Base-by-base conservation (phyloP, 2,797 vertebrate species). In the Neosilurus hyrtlii region DNA sequence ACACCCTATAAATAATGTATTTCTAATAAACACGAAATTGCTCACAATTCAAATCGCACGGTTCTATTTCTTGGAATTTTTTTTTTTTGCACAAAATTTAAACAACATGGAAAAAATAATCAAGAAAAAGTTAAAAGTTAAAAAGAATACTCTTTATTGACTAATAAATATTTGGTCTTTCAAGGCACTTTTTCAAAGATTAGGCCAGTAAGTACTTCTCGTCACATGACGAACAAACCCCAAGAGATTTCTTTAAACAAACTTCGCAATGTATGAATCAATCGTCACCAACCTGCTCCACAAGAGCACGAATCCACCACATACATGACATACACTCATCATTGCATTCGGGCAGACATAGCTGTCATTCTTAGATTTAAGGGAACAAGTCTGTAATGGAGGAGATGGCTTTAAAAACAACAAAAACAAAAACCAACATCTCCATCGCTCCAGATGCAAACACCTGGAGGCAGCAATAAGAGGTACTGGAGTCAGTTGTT, bases 171-270 rank as follows among this genome's bases (percentile, higher is more conserved):
- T 88, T 90, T 91, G 90, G 83, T 92, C 88, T 89, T 90, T 88
- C 79, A 93, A 95, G 94, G 94, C 94, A 94, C 93, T 90, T 90
- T 88, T 90, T 22, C 54, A 74, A 81, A 84, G 84, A 86, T 86
- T 84, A 88, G 88, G 88, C 88, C 85, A 89, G 88, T 94, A 94
- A 94, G 93, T 93, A 94, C 93, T 93, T 92, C 90, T 88, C 82
- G 89, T 92, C 91, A 88, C 80, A 87, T 88, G 90, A 79, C 84
- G 81, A 85, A 88, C 86, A 88, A 80, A 79, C 83, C 86, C 84
- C 62, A 74, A 79, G 62, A 75, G 72, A 80, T 66, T 57, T 66
- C 37, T 37, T 30, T 76, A 37, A 35, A 26, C 26, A 43, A 68
- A 73, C 59, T 65, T 59, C 20, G 37, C 63, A 81, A 76, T 9